Evolutionary conservation across 2,113 vertebrate species (phyloP).

Genomic region (Leptobrachium ailaonicum): DNA sequence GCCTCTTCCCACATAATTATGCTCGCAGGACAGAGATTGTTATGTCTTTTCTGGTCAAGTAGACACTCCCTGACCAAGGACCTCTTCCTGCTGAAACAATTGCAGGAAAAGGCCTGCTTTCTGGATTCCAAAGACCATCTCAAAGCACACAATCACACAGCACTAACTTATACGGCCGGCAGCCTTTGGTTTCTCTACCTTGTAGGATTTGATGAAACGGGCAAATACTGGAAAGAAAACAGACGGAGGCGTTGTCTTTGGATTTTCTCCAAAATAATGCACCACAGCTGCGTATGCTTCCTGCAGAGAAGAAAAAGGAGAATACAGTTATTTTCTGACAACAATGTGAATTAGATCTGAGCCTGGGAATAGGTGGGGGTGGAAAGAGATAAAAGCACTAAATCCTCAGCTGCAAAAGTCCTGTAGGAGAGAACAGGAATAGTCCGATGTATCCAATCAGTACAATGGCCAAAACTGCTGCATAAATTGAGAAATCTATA

Average conservation of each 20-base stretch:
- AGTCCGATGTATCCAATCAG: too few species aligned
- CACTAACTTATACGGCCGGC: slow-evolving; percentile 8
- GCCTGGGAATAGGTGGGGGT: background rate
- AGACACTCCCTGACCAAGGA: slow-evolving; percentile 54
- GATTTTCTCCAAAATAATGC: slow-evolving; percentile 91
- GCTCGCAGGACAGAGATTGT: too few species aligned
- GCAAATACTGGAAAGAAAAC: slow-evolving; percentile 97
- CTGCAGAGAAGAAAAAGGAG: slow-evolving; percentile 62
- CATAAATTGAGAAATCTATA: too few species aligned
- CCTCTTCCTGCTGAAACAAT: slow-evolving; percentile 61
- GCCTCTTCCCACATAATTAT: too few species aligned
- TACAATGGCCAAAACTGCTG: too few species aligned
- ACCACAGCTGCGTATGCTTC: slow-evolving; percentile 93
- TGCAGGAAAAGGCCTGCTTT: slow-evolving; percentile 59
- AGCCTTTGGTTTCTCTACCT: slow-evolving; percentile 68
- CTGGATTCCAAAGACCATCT: slow-evolving; percentile 53
- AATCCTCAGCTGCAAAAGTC: too few species aligned
- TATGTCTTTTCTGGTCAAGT: slow-evolving; percentile 43
- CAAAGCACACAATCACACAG: slow-evolving; percentile 2
- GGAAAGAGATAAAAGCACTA: too few species aligned
- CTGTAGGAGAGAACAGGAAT: too few species aligned
- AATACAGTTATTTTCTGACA: slow-evolving; percentile 23
- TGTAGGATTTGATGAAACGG: slow-evolving; percentile 92
- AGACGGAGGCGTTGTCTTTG: slow-evolving; percentile 91
- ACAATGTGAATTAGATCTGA: slow-evolving; percentile 19